Evolutionary conservation across 2,888 invertebrate species (phyloP).

Genomic region (Gasteruption jaculator): DNA sequence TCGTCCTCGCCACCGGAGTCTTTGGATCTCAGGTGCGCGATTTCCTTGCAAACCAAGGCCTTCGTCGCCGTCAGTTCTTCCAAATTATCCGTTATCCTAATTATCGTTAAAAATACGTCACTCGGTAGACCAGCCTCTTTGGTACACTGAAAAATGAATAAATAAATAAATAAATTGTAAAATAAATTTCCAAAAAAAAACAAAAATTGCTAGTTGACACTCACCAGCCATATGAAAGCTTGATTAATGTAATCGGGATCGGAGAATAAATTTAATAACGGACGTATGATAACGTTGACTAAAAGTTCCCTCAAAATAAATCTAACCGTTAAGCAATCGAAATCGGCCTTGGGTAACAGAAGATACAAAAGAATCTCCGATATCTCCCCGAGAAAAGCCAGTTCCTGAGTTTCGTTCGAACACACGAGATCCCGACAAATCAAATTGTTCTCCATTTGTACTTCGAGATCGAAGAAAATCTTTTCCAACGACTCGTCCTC

Average conservation of each 20-base stretch:
- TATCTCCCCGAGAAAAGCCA: constrained; percentile 77
- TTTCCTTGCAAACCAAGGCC: constrained; percentile 76
- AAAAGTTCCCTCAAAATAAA: constrained; percentile 73
- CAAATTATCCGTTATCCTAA: constrained; percentile 72
- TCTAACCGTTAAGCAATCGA: constrained; percentile 76
- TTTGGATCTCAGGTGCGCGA: constrained; percentile 74
- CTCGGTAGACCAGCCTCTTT: constrained; percentile 72
- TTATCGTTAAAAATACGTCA: constrained; percentile 79
- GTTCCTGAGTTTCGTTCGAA: constrained; percentile 62
- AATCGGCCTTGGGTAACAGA: constrained; percentile 78
- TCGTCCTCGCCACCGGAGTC: constrained; percentile 86
- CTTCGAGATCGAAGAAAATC: constrained; percentile 85
- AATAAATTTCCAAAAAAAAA: not conserved
- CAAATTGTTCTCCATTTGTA: constrained; percentile 76
- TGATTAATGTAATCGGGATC: constrained; percentile 93
- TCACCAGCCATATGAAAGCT: constrained; percentile 81
- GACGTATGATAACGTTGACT: constrained; percentile 67
- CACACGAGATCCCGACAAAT: constrained; percentile 78
- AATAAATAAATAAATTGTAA: constrained; percentile 10
- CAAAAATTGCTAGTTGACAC: constrained; percentile 36
- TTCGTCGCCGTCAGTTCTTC: constrained; percentile 80
- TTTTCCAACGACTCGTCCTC: constrained; percentile 58
- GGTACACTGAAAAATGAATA: constrained; percentile 63
- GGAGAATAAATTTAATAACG: constrained; percentile 68
- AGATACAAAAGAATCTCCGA: constrained; percentile 79